Evolutionary conservation across 2,888 invertebrate genomes (phyloP).

Genomic region (Carpatolechia fugitivella): DNA sequence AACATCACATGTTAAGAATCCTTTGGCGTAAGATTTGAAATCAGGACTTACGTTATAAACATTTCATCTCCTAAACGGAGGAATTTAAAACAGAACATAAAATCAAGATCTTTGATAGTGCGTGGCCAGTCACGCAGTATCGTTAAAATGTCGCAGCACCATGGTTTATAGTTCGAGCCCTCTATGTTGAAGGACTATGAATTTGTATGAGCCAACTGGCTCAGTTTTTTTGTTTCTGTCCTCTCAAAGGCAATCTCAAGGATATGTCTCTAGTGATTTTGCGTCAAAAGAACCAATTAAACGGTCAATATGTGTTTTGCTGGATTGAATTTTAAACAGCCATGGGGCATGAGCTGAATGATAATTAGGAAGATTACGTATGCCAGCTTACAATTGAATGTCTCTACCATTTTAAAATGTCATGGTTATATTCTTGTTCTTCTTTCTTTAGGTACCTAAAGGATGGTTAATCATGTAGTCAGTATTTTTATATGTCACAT

Average conservation of each 20-base stretch:
- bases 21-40: no score
- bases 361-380: background rate
- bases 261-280: background rate
- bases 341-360: background rate
- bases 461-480: no score
- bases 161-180: conserved; percentile 45
- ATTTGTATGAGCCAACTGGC: conserved; percentile 32
- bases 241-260: background rate
- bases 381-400: no score
- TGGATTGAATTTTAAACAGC: background rate
- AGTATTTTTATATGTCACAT: no score
- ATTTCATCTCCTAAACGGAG: conserved; percentile 41
- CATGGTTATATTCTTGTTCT: no score
- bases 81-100: conserved; percentile 55
- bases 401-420: no score
- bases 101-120: conserved; percentile 37
- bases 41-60: no score
- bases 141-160: conserved; percentile 52
- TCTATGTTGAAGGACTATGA: conserved; percentile 37
- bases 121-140: conserved; percentile 37
- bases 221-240: background rate
- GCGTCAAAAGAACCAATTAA: background rate
- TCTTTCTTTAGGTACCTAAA: no score
- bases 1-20: no score
- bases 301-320: background rate